A percentile compares a stretch with the other conserved stretches of the same genome.
Evolutionary conservation across 2,888 invertebrate genomes (phyloP).

Genomic region (Spisula solida): DNA sequence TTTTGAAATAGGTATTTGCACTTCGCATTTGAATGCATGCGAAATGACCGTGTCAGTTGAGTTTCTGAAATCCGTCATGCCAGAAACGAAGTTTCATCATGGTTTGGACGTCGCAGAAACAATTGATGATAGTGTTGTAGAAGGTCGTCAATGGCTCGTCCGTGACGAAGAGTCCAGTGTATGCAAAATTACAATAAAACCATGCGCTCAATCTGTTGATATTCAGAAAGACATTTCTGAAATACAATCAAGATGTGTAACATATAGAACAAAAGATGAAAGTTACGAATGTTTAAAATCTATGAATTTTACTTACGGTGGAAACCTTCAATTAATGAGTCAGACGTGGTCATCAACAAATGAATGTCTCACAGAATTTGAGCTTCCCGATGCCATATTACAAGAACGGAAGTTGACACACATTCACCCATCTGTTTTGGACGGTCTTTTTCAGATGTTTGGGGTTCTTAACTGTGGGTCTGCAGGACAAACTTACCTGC

Average conservation of each 20-base stretch:
- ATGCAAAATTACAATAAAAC: not conserved
- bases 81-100: not conserved
- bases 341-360: constrained; percentile 44
- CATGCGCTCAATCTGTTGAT: not conserved
- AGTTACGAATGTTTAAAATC: constrained; percentile 45
- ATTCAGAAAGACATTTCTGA: not conserved
- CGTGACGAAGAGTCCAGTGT: not conserved
- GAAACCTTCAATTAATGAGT: constrained; percentile 39
- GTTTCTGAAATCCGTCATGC: constrained; percentile 21
- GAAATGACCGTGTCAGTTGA: constrained; percentile 29
- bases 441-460: constrained; percentile 70
- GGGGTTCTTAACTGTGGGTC: constrained; percentile 42
- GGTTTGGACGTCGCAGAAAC: constrained; percentile 2
- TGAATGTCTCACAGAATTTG: constrained; percentile 68
- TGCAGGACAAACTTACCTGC: constrained; percentile 21
- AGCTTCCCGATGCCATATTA: constrained; percentile 51
- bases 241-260: constrained; percentile 39
- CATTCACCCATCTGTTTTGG: constrained; percentile 73
- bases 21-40: not conserved
- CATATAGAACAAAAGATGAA: constrained; percentile 27
- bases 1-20: constrained; percentile 48
- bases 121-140: not conserved
- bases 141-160: not conserved
- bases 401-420: constrained; percentile 54
- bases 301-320: constrained; percentile 52